Conservation (phyloP, 2,113 vertebrate genomes). For the Campylomormyrus tamandua region DNA sequence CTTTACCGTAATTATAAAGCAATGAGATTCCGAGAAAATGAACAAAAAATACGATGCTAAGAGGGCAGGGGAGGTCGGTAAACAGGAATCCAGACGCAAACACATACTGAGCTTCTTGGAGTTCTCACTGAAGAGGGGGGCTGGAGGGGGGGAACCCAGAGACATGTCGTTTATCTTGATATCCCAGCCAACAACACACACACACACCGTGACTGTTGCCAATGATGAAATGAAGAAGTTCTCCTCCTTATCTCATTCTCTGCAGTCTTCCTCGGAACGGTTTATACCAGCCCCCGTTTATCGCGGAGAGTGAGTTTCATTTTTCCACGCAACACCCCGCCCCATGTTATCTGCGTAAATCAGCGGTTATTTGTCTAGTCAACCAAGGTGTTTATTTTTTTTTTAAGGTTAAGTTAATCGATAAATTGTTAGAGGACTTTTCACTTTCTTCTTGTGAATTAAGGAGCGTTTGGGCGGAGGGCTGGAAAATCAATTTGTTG, state of each 20-base stretch:
- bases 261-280: conserved; percentile 13
- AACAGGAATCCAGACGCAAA: neutral
- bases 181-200: neutral
- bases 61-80: neutral
- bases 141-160: neutral
- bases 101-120: neutral
- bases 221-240: conserved; percentile 14
- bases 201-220: conserved; percentile 4
- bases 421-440: conserved; percentile 57
- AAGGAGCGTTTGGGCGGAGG: neutral
- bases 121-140: neutral
- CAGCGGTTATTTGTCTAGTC: conserved; percentile 33
- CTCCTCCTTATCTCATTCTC: conserved; percentile 10
- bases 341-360: conserved; percentile 39
- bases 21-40: neutral
- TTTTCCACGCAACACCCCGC: conserved; percentile 7
- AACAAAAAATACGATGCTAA: neutral
- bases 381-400: conserved; percentile 19
- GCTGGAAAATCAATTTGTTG: conserved; percentile 34
- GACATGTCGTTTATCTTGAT: conserved; percentile 17
- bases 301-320: conserved; percentile 15
- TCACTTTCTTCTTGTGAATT: conserved; percentile 44
- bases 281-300: conserved; percentile 11
- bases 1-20: neutral
- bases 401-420: conserved; percentile 45